A percentile compares a stretch with the other conserved stretches of the same genome.
Conservation (phyloP, 2,797 vertebrate genomes). For the Gymnothorax javanicus region DNA sequence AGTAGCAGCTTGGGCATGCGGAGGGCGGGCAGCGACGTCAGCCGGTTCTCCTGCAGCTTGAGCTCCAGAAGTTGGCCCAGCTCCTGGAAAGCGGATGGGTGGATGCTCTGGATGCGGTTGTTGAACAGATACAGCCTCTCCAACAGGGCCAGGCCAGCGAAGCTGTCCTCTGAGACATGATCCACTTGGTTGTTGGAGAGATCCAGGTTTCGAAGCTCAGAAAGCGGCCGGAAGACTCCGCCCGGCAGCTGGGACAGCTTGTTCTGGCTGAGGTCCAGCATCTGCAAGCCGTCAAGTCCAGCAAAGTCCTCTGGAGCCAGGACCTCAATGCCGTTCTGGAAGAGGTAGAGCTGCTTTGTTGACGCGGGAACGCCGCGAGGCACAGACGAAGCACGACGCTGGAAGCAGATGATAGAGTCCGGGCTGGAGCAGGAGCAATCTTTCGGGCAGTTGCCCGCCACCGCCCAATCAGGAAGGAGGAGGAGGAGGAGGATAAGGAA, state of each 20-base stretch:
- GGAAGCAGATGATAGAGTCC: slow-evolving; percentile 78
- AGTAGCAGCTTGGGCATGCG: slow-evolving; percentile 83
- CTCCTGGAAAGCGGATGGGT: slow-evolving; percentile 81
- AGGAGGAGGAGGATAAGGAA: slow-evolving; percentile 65
- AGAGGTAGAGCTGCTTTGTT: slow-evolving; percentile 81
- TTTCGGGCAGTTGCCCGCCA: slow-evolving; percentile 72
- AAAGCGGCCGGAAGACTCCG: slow-evolving; percentile 81
- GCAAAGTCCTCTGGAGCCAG: slow-evolving; percentile 79
- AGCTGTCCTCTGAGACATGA: slow-evolving; percentile 86
- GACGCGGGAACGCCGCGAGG: slow-evolving; percentile 74
- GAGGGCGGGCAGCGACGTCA: slow-evolving; percentile 76
- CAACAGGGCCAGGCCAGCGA: slow-evolving; percentile 82
- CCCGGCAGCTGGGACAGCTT: slow-evolving; percentile 81
- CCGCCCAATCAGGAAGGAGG: slow-evolving; percentile 44
- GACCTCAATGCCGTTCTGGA: slow-evolving; percentile 82
- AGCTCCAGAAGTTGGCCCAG: slow-evolving; percentile 87
- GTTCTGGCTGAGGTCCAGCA: slow-evolving; percentile 93
- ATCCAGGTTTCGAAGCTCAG: slow-evolving; percentile 86
- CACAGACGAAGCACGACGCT: slow-evolving; percentile 67
- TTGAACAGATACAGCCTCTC: slow-evolving; percentile 90
- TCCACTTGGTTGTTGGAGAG: slow-evolving; percentile 86
- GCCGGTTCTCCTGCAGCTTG: slow-evolving; percentile 87
- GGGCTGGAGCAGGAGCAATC: slow-evolving; percentile 75
- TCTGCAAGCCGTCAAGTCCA: slow-evolving; percentile 73
- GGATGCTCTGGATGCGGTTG: slow-evolving; percentile 87